Evolutionary conservation across 2,797 vertebrate species (phyloP).

Genomic region (Alectoris magna): DNA sequence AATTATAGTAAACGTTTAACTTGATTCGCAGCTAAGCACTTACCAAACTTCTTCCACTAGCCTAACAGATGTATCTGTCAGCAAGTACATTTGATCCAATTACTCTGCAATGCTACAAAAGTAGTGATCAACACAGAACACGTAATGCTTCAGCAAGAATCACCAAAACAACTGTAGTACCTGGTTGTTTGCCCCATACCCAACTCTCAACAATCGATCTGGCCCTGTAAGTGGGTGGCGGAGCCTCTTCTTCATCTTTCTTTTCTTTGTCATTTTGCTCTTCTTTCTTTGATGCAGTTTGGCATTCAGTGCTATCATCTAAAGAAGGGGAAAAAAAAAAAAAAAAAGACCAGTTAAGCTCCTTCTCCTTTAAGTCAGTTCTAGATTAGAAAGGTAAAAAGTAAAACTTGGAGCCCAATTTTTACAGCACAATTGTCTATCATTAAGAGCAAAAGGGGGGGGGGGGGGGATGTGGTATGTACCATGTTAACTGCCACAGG

Average conservation of each 20-base stretch:
- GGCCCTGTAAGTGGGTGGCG: conserved; percentile 83
- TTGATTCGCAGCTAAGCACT: not conserved
- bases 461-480: not conserved
- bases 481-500: not conserved
- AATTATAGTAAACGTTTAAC: conserved; percentile 5
- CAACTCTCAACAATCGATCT: conserved; percentile 96
- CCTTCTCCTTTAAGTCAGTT: not conserved
- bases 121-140: not conserved
- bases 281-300: conserved; percentile 91
- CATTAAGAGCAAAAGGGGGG: not conserved
- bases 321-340: not conserved
- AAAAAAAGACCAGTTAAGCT: not conserved
- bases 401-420: not conserved
- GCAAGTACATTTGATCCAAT: not conserved
- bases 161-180: conserved; percentile 74
- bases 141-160: not conserved
- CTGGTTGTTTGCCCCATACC: conserved; percentile 98
- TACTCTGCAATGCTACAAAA: not conserved
- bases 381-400: not conserved
- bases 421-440: not conserved
- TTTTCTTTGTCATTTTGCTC: conserved; percentile 96
- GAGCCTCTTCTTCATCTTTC: conserved; percentile 93
- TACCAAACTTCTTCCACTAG: not conserved
- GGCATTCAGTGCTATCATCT: conserved; percentile 93
- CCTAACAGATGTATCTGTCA: not conserved